phyloP scores from a whole-genome alignment of 2,888 invertebrate species.

The Apotomis betuletana region DNA sequence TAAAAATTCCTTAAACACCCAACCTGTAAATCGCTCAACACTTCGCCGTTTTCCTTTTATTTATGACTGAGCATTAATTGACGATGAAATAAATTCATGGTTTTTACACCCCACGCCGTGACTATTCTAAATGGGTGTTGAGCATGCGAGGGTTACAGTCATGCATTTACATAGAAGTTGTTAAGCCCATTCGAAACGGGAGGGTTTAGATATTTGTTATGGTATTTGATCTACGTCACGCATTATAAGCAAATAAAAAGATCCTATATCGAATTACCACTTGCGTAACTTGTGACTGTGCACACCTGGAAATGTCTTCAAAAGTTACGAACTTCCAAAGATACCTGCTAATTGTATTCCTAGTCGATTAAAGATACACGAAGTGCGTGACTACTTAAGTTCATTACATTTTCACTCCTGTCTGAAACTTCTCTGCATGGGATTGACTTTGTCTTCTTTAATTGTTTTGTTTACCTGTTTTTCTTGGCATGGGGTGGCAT shows the following conservation, averaged over 20 bases:
- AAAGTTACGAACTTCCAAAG: constrained; percentile 2
- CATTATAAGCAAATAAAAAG: background rate
- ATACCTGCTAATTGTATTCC: constrained; percentile 9
- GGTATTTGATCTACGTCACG: background rate
- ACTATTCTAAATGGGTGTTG: constrained; percentile 22
- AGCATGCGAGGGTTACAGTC: constrained; percentile 31
- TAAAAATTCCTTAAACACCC: constrained; percentile 29
- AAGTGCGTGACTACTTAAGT: constrained; percentile 12
- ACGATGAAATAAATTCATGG: constrained; percentile 41
- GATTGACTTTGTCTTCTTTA: background rate
- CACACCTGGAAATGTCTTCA: background rate
- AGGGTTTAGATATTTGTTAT: background rate
- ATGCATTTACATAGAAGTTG: constrained; percentile 28
- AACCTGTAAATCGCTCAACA: constrained; percentile 39
- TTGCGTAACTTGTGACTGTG: background rate
- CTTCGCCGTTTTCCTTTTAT: constrained; percentile 38
- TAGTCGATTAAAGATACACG: constrained; percentile 9
- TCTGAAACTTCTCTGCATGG: constrained; percentile 13
- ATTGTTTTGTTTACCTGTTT: background rate
- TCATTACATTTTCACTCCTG: constrained; percentile 16
- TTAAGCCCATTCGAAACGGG: background rate
- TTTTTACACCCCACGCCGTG: constrained; percentile 36
- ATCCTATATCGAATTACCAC: too few relatives aligned
- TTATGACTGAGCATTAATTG: constrained; percentile 41
- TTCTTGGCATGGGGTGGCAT: too few relatives aligned